These are phyloP conservation scores for Sitodiplosis mosellana DNA, from an alignment of 1,140 invertebrate species.

Conservation along the genomic window DNA sequence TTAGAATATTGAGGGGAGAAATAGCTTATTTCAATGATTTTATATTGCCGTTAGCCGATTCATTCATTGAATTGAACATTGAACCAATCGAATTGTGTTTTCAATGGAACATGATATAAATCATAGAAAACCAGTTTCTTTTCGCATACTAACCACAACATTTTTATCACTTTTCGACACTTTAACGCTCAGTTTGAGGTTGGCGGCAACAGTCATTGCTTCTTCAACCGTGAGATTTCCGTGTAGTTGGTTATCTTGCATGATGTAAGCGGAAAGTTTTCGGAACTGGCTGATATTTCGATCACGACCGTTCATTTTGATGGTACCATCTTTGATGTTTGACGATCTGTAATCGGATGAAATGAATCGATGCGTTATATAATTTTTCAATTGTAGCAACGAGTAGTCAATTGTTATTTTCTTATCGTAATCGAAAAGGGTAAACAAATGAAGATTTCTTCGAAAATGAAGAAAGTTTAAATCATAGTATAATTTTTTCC, in stretches of 20 bases:
- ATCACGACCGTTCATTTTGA: constrained; percentile 71
- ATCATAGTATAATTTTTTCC: neutral
- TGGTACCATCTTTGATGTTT: constrained; percentile 49
- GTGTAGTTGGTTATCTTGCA: constrained; percentile 94
- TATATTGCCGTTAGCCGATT: no score
- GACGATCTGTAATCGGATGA: constrained; percentile 36
- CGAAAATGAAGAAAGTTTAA: neutral
- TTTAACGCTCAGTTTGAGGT: constrained; percentile 66
- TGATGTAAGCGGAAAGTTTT: constrained; percentile 91
- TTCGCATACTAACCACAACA: constrained; percentile 50
- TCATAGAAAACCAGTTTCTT: neutral
- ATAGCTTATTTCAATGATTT: no score
- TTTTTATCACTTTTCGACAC: constrained; percentile 50
- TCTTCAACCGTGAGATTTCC: constrained; percentile 84
- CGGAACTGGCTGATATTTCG: constrained; percentile 77
- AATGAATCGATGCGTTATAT: neutral
- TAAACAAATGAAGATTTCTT: neutral
- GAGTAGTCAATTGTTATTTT: neutral
- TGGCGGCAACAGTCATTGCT: constrained; percentile 82
- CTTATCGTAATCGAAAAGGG: no score
- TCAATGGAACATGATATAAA: neutral
- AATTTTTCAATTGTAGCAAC: neutral
- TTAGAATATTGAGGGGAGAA: no score
- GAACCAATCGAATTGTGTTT: no score
- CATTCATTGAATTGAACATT: neutral